phyloP scores from a whole-genome alignment of 2,888 invertebrate genomes.

The Endotricha flammealis region DNA sequence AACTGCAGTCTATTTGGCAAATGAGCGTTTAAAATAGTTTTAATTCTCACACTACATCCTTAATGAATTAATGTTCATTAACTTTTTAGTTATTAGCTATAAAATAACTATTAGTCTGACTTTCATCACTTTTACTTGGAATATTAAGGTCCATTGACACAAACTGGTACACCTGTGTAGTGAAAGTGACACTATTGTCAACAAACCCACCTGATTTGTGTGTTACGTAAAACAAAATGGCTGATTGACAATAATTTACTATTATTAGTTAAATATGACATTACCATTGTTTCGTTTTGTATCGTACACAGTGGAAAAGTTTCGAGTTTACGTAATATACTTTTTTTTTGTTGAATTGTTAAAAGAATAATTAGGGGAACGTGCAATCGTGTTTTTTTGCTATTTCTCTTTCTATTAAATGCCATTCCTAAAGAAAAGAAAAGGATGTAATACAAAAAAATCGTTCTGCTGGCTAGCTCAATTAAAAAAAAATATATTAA shows the following conservation, averaged over 20 bases:
- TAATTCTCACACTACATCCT: no score
- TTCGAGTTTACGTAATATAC: neutral
- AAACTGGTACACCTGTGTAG: conserved; percentile 10
- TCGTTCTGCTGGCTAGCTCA: no score
- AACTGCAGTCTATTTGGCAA: no score
- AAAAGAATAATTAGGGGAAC: no score
- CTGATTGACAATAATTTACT: conserved; percentile 12
- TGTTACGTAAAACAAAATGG: conserved; percentile 12
- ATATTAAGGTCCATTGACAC: conserved; percentile 3
- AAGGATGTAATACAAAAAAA: no score
- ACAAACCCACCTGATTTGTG: conserved; percentile 11
- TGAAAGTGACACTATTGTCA: conserved; percentile 17
- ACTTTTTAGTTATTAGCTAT: conserved; percentile 5
- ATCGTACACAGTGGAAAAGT: neutral
- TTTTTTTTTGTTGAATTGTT: no score
- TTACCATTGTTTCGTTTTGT: conserved; percentile 9
- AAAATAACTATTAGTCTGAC: conserved; percentile 2
- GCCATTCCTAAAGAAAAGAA: no score
- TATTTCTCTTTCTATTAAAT: no score
- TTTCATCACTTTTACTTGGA: conserved; percentile 9
- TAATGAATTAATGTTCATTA: conserved; percentile 3
- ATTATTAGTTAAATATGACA: conserved; percentile 5
- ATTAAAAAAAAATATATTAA: no score
- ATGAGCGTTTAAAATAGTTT: no score
- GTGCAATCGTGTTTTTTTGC: no score